A percentile compares a stretch with the other conserved stretches of the same genome.
These are phyloP conservation scores for Ectropis crepuscularia DNA, from an alignment of 2,888 invertebrate species.

Conservation along the genomic window DNA sequence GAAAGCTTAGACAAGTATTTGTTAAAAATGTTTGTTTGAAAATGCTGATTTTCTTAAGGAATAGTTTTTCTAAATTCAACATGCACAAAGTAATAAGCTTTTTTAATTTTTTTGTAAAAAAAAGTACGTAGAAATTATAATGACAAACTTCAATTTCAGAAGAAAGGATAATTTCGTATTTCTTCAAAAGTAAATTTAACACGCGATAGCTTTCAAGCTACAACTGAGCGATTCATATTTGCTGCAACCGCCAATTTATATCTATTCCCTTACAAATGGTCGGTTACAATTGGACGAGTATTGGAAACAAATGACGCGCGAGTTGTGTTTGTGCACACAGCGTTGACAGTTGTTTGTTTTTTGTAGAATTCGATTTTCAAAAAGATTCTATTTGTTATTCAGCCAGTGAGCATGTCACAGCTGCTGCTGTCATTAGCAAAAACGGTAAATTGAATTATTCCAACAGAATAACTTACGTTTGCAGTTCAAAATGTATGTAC, in stretches of 20 bases:
- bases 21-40: too few species aligned
- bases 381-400: conserved; percentile 18
- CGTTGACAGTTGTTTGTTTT: conserved; percentile 24
- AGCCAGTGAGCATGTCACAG: conserved; percentile 18
- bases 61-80: too few species aligned
- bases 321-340: conserved; percentile 48
- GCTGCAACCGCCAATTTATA: conserved; percentile 76
- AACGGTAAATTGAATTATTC: conserved; percentile 1
- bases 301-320: conserved; percentile 75
- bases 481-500: neutral
- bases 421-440: conserved; percentile 19
- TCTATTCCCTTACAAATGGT: conserved; percentile 76
- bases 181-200: neutral
- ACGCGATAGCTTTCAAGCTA: conserved; percentile 9
- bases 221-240: conserved; percentile 69
- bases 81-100: too few species aligned
- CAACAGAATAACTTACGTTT: too few species aligned
- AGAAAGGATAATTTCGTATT: too few species aligned
- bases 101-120: too few species aligned
- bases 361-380: conserved; percentile 18
- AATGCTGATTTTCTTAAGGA: too few species aligned
- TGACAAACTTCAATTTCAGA: too few species aligned
- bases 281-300: conserved; percentile 69
- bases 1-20: too few species aligned
- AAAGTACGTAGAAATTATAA: too few species aligned